A percentile compares a stretch with the other conserved stretches of the same genome.
These are phyloP conservation scores for Agapetus fuscipes DNA, from an alignment of 2,888 invertebrate genomes.

Conservation along the genomic window DNA sequence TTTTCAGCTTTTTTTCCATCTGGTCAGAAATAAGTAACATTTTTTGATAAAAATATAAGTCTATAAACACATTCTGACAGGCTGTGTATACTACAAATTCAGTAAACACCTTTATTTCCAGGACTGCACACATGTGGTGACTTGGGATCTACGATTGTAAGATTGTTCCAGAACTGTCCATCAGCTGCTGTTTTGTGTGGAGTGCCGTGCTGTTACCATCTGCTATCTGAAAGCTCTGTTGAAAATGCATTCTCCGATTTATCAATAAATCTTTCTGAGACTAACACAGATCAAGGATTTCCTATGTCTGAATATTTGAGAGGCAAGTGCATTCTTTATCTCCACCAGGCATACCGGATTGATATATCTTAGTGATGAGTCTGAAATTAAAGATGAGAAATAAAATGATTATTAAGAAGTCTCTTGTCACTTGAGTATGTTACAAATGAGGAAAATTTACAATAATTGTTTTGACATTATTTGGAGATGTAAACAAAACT, in stretches of 20 bases:
- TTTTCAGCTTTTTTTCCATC: no score
- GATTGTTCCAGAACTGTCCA: slow-evolving; percentile 50
- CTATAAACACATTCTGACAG: no score
- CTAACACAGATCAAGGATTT: slow-evolving; percentile 42
- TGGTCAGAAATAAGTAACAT: no score
- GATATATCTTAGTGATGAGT: slow-evolving; percentile 6
- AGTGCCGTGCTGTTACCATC: slow-evolving; percentile 87
- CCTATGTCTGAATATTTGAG: slow-evolving; percentile 56
- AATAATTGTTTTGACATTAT: no score
- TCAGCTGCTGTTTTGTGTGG: slow-evolving; percentile 56
- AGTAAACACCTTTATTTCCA: slow-evolving; percentile 30
- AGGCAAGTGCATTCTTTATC: slow-evolving; percentile 23
- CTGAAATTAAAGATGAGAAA: no score
- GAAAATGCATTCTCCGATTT: slow-evolving; percentile 28
- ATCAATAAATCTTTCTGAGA: slow-evolving; percentile 23
- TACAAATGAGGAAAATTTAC: no score
- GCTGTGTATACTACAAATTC: no score
- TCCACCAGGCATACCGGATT: no score
- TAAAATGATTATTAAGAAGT: no score
- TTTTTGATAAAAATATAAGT: no score
- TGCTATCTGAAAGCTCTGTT: slow-evolving; percentile 52
- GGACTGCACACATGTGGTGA: slow-evolving; percentile 89
- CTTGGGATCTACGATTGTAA: slow-evolving; percentile 62
- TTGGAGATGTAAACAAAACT: no score
- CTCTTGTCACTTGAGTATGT: no score